These are phyloP conservation scores for Serilophus lunatus DNA, from an alignment of 2,113 vertebrate species.

Conservation along the genomic window DNA sequence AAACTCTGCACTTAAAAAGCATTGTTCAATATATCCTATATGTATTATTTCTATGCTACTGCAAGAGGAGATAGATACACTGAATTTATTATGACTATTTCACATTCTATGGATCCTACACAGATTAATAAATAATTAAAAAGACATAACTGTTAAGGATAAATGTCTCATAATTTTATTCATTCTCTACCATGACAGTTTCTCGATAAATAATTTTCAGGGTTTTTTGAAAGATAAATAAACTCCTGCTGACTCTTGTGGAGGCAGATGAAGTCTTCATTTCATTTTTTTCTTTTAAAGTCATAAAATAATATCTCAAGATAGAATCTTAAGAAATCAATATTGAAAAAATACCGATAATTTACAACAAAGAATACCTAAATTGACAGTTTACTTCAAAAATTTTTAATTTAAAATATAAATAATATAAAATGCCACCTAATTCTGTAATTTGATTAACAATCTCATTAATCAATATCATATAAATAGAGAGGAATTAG, in stretches of 20 bases:
- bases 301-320: background rate
- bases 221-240: background rate
- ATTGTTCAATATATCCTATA: background rate
- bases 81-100: background rate
- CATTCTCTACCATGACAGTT: background rate
- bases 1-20: background rate
- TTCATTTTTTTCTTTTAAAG: background rate
- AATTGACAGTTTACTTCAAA: background rate
- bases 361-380: background rate
- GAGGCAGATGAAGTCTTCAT: background rate
- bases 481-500: background rate
- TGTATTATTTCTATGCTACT: background rate
- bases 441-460: background rate
- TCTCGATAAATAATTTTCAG: background rate
- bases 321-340: background rate
- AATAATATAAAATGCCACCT: background rate
- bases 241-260: background rate
- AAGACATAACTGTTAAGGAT: background rate
- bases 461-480: background rate
- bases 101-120: background rate
- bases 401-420: background rate
- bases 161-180: background rate
- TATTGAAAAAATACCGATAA: background rate
- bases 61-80: background rate
- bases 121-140: conserved; percentile 28